Evolutionary conservation across 2,113 vertebrate genomes (phyloP).

Genomic region (Halcyon senegalensis): DNA sequence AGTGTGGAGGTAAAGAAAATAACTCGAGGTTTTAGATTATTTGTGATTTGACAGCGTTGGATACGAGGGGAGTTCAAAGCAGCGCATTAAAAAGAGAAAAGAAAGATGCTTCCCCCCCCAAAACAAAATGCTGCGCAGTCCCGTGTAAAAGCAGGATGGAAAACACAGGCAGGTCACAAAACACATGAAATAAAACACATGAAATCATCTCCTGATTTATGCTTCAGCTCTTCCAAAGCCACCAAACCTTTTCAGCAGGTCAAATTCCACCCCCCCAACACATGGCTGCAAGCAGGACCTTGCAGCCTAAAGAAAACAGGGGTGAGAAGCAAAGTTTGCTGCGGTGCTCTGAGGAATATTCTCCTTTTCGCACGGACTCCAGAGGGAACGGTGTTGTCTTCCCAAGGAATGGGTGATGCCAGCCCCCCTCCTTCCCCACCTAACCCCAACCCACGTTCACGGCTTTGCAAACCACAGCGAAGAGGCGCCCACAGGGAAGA

Average conservation of each 20-base stretch:
- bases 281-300: not conserved
- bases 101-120: not conserved
- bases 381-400: not conserved
- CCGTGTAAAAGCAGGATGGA: not conserved
- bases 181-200: not conserved
- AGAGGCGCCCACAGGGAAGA: not conserved
- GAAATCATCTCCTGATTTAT: not conserved
- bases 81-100: not conserved
- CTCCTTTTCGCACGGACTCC: not conserved
- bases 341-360: slow-evolving; percentile 18
- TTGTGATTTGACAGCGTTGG: not conserved
- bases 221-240: not conserved
- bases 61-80: slow-evolving; percentile 11
- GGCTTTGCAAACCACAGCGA: not conserved
- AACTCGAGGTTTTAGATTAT: not conserved
- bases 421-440: not conserved
- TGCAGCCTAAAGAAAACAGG: not conserved
- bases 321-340: not conserved
- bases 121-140: not conserved
- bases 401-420: not conserved
- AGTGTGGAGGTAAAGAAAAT: slow-evolving; percentile 33
- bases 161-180: not conserved
- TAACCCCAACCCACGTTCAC: not conserved
- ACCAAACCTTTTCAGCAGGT: not conserved
- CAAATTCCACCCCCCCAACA: not conserved